phyloP scores from a whole-genome alignment of 2,113 vertebrate genomes.

The Rhineura floridana region DNA sequence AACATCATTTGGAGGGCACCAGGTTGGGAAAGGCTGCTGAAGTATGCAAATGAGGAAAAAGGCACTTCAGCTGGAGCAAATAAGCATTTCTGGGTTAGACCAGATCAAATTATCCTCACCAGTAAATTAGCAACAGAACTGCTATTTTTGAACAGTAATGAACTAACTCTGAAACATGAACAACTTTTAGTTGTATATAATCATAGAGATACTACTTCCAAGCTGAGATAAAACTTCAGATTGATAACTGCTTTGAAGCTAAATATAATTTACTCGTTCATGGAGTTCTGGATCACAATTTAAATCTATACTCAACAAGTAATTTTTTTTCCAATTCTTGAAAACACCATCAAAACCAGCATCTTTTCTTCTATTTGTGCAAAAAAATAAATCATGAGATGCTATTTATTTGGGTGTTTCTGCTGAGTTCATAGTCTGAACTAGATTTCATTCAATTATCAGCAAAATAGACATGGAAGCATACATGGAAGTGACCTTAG shows the following conservation, averaged over 20 bases:
- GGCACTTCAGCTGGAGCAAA: slow-evolving; percentile 25
- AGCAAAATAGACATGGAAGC: no score
- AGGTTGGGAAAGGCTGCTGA: neutral
- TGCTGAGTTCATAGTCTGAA: no score
- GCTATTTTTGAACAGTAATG: slow-evolving; percentile 2
- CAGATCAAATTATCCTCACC: neutral
- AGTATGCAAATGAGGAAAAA: slow-evolving; percentile 12
- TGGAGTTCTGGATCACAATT: neutral
- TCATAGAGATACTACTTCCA: neutral
- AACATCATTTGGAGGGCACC: neutral
- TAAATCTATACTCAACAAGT: slow-evolving; percentile 5
- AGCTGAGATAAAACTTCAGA: slow-evolving; percentile 14
- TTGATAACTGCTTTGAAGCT: neutral
- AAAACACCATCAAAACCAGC: neutral
- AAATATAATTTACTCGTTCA: slow-evolving; percentile 9
- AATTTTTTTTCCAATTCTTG: neutral
- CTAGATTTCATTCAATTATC: no score
- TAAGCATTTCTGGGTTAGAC: slow-evolving; percentile 24
- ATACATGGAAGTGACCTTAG: no score
- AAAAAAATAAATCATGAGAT: slow-evolving; percentile 41
- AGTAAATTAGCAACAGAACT: slow-evolving; percentile 17
- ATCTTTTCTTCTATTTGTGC: no score
- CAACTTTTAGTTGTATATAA: slow-evolving; percentile 1
- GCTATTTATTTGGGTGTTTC: slow-evolving; percentile 26
- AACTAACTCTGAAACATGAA: neutral